phyloP scores from a whole-genome alignment of 2,888 invertebrate genomes.

The Himalopsyche tibetana region DNA sequence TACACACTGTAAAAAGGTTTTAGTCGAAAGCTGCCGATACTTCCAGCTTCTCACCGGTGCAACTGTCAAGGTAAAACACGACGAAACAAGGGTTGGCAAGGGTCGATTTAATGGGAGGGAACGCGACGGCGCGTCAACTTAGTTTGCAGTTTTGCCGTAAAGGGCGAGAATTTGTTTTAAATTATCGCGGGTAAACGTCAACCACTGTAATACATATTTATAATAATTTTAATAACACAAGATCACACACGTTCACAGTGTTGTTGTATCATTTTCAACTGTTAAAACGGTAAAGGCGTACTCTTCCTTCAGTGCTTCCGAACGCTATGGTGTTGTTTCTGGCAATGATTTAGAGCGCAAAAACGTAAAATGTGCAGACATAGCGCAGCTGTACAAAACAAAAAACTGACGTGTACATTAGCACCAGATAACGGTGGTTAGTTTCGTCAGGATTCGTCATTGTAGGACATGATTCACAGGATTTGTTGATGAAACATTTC shows the following conservation, averaged over 20 bases:
- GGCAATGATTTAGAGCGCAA: not conserved
- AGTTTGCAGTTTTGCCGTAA: conserved; percentile 4
- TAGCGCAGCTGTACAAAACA: not conserved
- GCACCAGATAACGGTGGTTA: conserved; percentile 1
- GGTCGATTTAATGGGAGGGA: conserved; percentile 52
- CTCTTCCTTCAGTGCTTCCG: not conserved
- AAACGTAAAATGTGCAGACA: not conserved
- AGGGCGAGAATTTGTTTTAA: not conserved
- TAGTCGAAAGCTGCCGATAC: conserved; percentile 2
- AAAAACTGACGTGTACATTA: conserved; percentile 18
- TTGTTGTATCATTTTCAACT: not conserved
- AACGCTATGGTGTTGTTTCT: not conserved
- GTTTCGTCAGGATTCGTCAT: not conserved
- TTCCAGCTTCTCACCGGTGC: conserved; percentile 7
- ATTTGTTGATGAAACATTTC: not conserved
- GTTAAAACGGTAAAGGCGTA: not conserved
- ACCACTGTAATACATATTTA: not conserved
- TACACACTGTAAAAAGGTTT: not conserved
- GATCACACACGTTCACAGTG: not conserved
- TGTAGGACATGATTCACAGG: conserved; percentile 1
- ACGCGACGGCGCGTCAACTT: conserved; percentile 50
- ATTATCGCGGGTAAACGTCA: not conserved
- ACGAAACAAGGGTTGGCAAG: conserved; percentile 51
- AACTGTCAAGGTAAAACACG: conserved; percentile 46
- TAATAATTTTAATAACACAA: no score